Percentiles rank a stretch among this genome's conserved stretches.
Evolutionary conservation across 2,888 invertebrate genomes (phyloP).

Genomic region (Paralinhomoeus sp.): DNA sequence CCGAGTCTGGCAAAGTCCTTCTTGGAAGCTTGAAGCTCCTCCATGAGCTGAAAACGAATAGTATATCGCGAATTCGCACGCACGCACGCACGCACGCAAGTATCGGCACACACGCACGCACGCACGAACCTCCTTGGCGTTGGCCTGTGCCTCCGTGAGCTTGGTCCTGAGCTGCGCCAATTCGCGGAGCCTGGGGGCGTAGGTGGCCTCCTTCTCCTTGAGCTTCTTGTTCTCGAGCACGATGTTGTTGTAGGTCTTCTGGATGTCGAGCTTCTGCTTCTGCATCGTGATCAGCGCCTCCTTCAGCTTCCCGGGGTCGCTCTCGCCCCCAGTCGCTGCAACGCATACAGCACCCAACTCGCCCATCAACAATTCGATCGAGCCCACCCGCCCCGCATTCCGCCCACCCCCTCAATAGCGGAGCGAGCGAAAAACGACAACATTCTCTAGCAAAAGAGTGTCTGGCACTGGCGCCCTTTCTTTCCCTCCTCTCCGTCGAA

Average conservation of each 20-base stretch:
- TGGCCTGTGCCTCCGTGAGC: background rate
- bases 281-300: constrained; percentile 2
- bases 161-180: background rate
- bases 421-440: no score
- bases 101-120: background rate
- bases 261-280: constrained; percentile 3
- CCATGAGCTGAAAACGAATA: background rate
- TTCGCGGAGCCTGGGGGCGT: constrained; percentile 1
- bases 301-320: background rate
- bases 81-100: background rate
- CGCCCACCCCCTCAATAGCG: no score
- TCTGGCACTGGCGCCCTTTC: no score
- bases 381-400: no score
- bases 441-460: no score
- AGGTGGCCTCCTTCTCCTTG: background rate
- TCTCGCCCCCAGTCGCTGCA: background rate
- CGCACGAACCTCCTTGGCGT: background rate
- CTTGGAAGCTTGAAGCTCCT: background rate
- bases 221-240: constrained; percentile 3
- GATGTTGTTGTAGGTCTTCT: constrained; percentile 2
- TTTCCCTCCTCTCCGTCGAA: no score
- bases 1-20: background rate
- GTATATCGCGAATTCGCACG: background rate
- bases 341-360: no score
- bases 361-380: no score